Conservation (phyloP, 2,797 vertebrate genomes). For the Taenioides sp. region DNA sequence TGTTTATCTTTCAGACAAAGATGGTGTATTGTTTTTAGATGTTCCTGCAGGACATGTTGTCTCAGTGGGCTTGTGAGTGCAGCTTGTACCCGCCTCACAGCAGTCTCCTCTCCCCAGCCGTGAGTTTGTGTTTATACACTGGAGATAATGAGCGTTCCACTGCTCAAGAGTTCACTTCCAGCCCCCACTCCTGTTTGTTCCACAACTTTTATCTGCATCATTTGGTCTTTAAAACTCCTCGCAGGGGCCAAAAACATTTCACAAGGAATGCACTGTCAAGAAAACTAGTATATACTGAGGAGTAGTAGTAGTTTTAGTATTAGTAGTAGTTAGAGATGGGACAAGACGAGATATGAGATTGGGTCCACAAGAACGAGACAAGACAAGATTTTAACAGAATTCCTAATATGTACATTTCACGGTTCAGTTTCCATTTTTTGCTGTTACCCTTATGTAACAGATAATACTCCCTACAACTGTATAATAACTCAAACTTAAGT, state of each 20-base stretch:
- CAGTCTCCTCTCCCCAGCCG: slow-evolving; percentile 17
- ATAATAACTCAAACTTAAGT: too few species aligned
- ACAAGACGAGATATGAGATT: too few species aligned
- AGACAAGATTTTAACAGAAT: too few species aligned
- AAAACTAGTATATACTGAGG: not conserved
- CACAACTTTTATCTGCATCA: slow-evolving; percentile 16
- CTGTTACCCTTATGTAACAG: too few species aligned
- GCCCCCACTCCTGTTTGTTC: not conserved
- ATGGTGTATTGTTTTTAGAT: not conserved
- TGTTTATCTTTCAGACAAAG: not conserved
- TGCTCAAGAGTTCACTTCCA: slow-evolving; percentile 13
- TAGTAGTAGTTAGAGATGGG: too few species aligned
- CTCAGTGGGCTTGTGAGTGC: not conserved
- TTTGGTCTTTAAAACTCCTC: slow-evolving; percentile 25
- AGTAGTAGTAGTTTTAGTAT: too few species aligned
- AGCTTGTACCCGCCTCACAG: slow-evolving; percentile 15
- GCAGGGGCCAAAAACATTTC: slow-evolving; percentile 11
- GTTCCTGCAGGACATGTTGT: not conserved
- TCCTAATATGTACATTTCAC: too few species aligned
- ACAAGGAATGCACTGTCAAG: not conserved
- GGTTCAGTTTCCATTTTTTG: too few species aligned
- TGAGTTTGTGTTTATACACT: slow-evolving; percentile 12
- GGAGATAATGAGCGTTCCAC: slow-evolving; percentile 36
- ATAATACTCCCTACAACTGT: too few species aligned
- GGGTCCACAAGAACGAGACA: too few species aligned